A percentile compares a stretch with the other conserved stretches of the same genome.
Conservation (phyloP, 2,888 invertebrate genomes). For the Caprella mutica region DNA sequence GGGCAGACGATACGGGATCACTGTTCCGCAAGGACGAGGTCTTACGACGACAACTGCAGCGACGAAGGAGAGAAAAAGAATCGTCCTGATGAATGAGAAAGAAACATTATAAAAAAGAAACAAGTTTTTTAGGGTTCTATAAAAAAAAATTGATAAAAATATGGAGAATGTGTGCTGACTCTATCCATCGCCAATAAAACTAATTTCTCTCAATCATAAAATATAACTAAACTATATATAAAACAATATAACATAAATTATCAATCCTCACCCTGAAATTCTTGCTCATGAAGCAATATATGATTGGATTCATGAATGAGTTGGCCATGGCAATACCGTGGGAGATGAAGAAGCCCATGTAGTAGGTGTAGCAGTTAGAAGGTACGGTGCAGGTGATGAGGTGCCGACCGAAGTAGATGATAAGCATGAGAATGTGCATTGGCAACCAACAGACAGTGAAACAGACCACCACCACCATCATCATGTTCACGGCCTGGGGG, state of each 20-base stretch:
- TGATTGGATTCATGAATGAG: constrained; percentile 37
- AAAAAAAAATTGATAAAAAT: too few relatives aligned
- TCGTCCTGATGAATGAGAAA: constrained; percentile 18
- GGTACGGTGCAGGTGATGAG: constrained; percentile 15
- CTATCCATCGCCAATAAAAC: too few relatives aligned
- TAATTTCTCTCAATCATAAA: background rate
- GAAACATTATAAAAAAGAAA: too few relatives aligned
- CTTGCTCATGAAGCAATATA: constrained; percentile 39
- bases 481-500: constrained; percentile 32
- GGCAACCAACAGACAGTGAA: constrained; percentile 32
- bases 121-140: too few relatives aligned
- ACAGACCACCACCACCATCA: constrained; percentile 31
- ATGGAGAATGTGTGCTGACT: too few relatives aligned
- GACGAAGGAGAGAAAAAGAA: constrained; percentile 13
- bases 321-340: constrained; percentile 37
- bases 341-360: constrained; percentile 32
- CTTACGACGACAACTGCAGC: constrained; percentile 7
- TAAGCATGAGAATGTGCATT: constrained; percentile 24
- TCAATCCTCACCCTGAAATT: constrained; percentile 36
- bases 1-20: constrained; percentile 20
- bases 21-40: constrained; percentile 12
- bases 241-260: background rate
- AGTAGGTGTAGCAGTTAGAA: constrained; percentile 24
- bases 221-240: too few relatives aligned
- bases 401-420: constrained; percentile 25